These are phyloP conservation scores for Acanthurus tractus DNA, from an alignment of 2,797 vertebrate species.

Conservation along the genomic window DNA sequence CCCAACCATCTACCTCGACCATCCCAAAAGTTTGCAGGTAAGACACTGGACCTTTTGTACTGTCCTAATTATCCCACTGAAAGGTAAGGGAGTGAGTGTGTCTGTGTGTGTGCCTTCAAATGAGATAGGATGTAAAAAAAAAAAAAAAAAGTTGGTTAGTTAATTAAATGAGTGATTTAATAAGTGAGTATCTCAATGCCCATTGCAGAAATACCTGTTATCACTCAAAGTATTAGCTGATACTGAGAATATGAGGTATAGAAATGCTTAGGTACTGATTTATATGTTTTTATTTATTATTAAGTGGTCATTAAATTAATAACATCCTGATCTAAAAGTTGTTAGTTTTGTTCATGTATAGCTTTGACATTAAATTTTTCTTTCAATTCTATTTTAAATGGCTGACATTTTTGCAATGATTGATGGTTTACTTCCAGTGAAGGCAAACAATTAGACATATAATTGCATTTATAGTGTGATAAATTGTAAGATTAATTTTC, in stretches of 20 bases:
- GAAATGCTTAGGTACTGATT: too few species aligned
- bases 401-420: neutral
- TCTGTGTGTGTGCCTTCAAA: too few species aligned
- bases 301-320: too few species aligned
- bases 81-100: neutral
- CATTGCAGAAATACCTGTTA: too few species aligned
- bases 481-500: neutral
- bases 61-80: neutral
- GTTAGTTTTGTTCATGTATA: too few species aligned
- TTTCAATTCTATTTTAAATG: neutral
- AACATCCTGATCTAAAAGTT: too few species aligned
- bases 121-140: too few species aligned
- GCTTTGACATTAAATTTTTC: neutral
- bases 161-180: neutral
- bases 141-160: too few species aligned
- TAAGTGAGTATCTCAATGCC: too few species aligned
- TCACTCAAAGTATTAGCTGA: too few species aligned
- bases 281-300: too few species aligned
- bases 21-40: neutral
- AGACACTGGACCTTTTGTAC: neutral
- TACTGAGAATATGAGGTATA: too few species aligned
- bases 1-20: neutral
- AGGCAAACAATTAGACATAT: neutral
- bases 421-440: neutral
- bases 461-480: neutral